phyloP scores from a whole-genome alignment of 2,888 invertebrate species.

The Zygaena filipendulae region DNA sequence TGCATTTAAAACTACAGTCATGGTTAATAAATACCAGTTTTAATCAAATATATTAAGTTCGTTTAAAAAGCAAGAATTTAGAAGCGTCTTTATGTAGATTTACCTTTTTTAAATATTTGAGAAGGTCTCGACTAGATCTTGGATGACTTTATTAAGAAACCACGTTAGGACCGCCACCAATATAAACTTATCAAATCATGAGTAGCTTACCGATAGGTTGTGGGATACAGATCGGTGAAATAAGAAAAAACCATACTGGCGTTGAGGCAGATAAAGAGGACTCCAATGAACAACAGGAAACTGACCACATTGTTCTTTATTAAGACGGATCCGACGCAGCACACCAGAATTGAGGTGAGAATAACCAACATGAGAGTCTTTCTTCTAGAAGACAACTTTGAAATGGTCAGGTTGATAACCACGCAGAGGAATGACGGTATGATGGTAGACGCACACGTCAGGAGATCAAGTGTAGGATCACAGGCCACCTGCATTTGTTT shows the following conservation, averaged over 20 bases:
- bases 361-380: slow-evolving; percentile 22
- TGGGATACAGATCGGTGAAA: slow-evolving; percentile 34
- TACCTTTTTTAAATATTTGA: too few species aligned
- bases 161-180: too few species aligned
- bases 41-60: too few species aligned
- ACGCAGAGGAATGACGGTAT: slow-evolving; percentile 16
- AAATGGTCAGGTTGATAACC: slow-evolving; percentile 21
- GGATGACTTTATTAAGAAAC: too few species aligned
- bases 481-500: too few species aligned
- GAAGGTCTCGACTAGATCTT: too few species aligned
- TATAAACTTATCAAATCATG: too few species aligned
- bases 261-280: slow-evolving; percentile 22
- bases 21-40: too few species aligned
- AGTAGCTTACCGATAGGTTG: slow-evolving; percentile 31
- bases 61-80: too few species aligned
- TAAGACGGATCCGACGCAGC: slow-evolving; percentile 21
- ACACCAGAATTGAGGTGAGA: slow-evolving; percentile 18
- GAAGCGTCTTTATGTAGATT: too few species aligned
- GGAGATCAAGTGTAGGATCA: slow-evolving; percentile 4
- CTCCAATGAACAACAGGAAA: slow-evolving; percentile 27
- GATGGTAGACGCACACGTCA: not conserved
- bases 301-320: slow-evolving; percentile 22
- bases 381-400: slow-evolving; percentile 24
- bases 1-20: too few species aligned
- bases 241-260: slow-evolving; percentile 30